These are phyloP conservation scores for Cynocephalus volans DNA, from an alignment of 2,113 vertebrate genomes.

Conservation along the genomic window DNA sequence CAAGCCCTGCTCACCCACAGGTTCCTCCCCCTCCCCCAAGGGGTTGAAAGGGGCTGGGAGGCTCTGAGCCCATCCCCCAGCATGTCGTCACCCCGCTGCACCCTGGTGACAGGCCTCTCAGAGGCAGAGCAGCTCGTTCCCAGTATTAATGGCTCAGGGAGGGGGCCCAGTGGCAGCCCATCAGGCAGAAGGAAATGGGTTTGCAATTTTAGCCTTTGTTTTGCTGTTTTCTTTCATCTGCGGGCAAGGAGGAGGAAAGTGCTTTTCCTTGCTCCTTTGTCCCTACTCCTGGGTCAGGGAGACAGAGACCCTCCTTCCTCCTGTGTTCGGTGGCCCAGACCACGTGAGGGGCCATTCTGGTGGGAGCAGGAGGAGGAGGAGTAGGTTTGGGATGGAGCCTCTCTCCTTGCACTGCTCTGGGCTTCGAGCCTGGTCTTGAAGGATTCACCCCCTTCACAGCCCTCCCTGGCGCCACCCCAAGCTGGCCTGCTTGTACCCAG, in stretches of 20 bases:
- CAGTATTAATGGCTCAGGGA: background rate
- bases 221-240: slow-evolving; percentile 65
- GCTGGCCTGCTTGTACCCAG: background rate
- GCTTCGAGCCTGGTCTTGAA: background rate
- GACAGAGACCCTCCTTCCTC: background rate
- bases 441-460: background rate
- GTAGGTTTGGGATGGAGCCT: background rate
- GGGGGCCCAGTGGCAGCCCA: background rate
- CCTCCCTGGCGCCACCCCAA: background rate
- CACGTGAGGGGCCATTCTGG: fast-evolving
- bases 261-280: background rate
- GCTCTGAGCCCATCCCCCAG: background rate
- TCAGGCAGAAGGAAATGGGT: slow-evolving; percentile 47
- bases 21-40: background rate
- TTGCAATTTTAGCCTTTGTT: slow-evolving; percentile 80
- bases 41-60: background rate
- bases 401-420: background rate
- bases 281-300: background rate
- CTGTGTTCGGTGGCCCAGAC: fast-evolving
- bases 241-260: background rate
- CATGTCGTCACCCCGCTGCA: background rate
- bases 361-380: background rate
- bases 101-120: background rate
- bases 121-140: background rate
- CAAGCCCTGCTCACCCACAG: background rate